A percentile compares a stretch with the other conserved stretches of the same genome.
Conservation (phyloP, 2,888 invertebrate species). For the Tipula helvola region DNA sequence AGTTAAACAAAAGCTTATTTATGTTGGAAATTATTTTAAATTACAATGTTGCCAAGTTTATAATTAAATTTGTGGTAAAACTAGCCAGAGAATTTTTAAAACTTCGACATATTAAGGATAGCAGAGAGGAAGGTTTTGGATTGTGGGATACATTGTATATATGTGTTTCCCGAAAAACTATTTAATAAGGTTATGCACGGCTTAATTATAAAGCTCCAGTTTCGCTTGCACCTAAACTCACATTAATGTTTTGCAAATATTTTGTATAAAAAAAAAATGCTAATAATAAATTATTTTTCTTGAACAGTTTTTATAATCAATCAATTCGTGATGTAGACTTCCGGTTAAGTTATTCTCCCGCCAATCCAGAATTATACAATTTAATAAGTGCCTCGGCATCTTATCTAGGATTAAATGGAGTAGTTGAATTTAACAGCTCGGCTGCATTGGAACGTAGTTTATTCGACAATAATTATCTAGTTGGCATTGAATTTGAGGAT, state of each 20-base stretch:
- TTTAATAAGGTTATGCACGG: no score
- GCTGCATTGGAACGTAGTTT: conserved; percentile 9
- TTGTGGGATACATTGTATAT: no score
- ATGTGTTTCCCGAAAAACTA: no score
- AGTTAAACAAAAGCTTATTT: no score
- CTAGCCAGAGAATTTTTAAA: no score
- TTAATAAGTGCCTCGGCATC: background rate
- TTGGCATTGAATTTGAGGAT: conserved; percentile 49
- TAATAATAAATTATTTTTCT: background rate
- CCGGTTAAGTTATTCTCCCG: background rate
- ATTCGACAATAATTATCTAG: conserved; percentile 22
- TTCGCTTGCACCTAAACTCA: background rate
- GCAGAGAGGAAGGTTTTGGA: no score
- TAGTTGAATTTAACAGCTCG: background rate
- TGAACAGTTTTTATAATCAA: background rate
- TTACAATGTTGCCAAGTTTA: no score
- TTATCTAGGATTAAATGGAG: background rate
- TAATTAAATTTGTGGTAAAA: no score
- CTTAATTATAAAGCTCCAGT: background rate
- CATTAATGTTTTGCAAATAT: background rate
- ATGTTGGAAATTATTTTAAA: no score
- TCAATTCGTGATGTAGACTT: background rate
- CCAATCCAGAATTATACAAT: background rate
- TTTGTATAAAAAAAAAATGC: background rate
- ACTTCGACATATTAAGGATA: no score